These are phyloP conservation scores for Murina feae DNA, from an alignment of 2,113 vertebrate genomes.

Conservation along the genomic window DNA sequence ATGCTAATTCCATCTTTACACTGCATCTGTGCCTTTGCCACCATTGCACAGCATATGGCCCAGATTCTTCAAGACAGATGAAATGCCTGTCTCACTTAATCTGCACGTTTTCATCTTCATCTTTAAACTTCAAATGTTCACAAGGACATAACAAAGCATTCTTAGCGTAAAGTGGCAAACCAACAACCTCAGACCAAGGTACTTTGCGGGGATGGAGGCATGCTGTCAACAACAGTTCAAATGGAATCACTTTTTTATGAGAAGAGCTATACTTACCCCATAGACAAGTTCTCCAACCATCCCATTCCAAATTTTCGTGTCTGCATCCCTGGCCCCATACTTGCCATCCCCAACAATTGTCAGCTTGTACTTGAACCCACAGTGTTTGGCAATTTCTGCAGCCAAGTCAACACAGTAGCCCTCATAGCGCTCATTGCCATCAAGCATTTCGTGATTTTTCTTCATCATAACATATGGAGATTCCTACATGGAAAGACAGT, in stretches of 20 bases:
- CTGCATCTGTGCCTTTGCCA: background rate
- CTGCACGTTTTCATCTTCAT: background rate
- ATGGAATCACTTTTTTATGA: conserved; percentile 30
- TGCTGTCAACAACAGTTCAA: conserved; percentile 29
- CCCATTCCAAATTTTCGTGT: conserved; percentile 99
- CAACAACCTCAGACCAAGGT: background rate
- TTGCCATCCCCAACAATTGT: conserved; percentile 97
- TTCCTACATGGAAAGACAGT: conserved; percentile 86
- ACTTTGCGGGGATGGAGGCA: background rate
- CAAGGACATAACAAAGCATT: background rate
- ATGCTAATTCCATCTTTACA: background rate
- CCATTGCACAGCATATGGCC: background rate
- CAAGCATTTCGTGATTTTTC: conserved; percentile 96
- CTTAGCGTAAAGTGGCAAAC: background rate
- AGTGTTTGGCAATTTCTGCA: conserved; percentile 98
- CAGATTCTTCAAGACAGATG: background rate
- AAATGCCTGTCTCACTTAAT: conserved; percentile 19
- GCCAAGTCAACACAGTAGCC: conserved; percentile 99
- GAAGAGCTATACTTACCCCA: conserved; percentile 87
- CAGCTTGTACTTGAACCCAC: conserved; percentile 98
- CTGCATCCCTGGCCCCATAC: conserved; percentile 97
- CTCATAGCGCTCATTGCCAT: conserved; percentile 97
- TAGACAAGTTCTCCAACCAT: conserved; percentile 99
- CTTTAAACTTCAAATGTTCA: background rate
- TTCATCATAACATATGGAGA: conserved; percentile 99